A percentile compares a stretch with the other conserved stretches of the same genome.
These are phyloP conservation scores for Heliothis peltigera DNA, from an alignment of 2,888 invertebrate genomes.

Conservation along the genomic window DNA sequence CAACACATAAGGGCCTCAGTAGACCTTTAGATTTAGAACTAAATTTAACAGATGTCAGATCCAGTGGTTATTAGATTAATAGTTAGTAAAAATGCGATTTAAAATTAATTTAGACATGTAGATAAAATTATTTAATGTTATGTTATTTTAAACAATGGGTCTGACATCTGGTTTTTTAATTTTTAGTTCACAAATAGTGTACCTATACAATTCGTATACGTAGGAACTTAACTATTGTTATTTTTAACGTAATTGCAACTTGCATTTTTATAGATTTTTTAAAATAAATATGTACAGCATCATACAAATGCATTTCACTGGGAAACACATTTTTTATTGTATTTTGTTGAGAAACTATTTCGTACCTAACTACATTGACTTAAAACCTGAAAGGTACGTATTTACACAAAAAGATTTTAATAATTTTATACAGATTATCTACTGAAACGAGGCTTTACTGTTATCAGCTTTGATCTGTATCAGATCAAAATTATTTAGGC, in stretches of 20 bases:
- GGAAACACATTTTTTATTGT: constrained; percentile 21
- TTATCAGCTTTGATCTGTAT: constrained; percentile 83
- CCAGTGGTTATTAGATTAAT: constrained; percentile 34
- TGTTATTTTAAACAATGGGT: constrained; percentile 35
- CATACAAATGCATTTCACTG: constrained; percentile 45
- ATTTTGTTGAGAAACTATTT: constrained; percentile 10
- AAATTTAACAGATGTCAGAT: constrained; percentile 44
- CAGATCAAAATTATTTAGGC: constrained; percentile 77
- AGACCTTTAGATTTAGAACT: constrained; percentile 83
- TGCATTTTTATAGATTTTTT: constrained; percentile 48
- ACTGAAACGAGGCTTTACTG: constrained; percentile 78
- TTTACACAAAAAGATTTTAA: constrained; percentile 40
- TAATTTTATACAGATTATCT: constrained; percentile 54
- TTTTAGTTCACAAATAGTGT: constrained; percentile 23
- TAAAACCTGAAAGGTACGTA: constrained; percentile 9
- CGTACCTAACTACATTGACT: constrained; percentile 5
- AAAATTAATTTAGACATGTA: constrained; percentile 43
- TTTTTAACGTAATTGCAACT: constrained; percentile 35
- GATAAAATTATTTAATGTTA: constrained; percentile 44
- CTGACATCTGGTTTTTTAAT: constrained; percentile 16
- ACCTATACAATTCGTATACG: constrained; percentile 21
- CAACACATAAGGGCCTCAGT: constrained; percentile 89
- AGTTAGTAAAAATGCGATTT: constrained; percentile 40
- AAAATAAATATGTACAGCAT: constrained; percentile 39
- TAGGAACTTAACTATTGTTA: constrained; percentile 11